Evolutionary conservation across 2,113 vertebrate species (phyloP), one percentile per base, ranked within the genome.

Genomic region (Daphoenositta chrysoptera): DNA sequence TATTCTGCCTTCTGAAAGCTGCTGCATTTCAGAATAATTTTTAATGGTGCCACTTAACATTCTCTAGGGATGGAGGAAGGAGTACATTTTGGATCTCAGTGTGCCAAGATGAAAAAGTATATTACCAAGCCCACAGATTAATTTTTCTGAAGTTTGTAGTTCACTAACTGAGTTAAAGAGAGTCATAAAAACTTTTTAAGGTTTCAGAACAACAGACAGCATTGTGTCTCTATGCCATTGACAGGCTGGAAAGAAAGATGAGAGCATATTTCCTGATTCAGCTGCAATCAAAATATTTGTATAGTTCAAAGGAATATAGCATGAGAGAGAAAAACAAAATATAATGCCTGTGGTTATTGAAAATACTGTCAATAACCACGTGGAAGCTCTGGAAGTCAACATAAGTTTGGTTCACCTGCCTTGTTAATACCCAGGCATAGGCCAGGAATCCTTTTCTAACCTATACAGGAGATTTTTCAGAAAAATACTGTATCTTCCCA

Each of bases 21-120:
- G 60, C 31, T 76, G 50, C 44, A 24, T 77, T 94, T 87, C 63
- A 89, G 48, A 80, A 69, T 24, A 17, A 61, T 51, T 94, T 96
- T 90, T 96, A 84, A 93, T 94, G 24, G 64, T 64, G 48, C 72
- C 89, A 92, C 65, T 94, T 95, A 90, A 93, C n/a, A 45, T 94
- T 79, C 78, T 72, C 80, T 50, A 30, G 35, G 57, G 54, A 82
- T 27, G 30, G 17, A 77, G n/a, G 51, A 91, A 83, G 31, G 51
- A 66, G 19, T 39, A 75, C 16, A 14, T 85, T 93, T 89, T 61
- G 53, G n/a, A 84, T 85, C 45, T 88, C 17, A 26, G 3, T 40
- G 54, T 71, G 18, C 35, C 71, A 77, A 71, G 86, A 84, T 39
- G 64, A 69, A 87, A 88, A 96, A 71, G 5, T 6, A 4, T 51